These are phyloP conservation scores for Heteromormyrus szaboi DNA, from an alignment of 2,797 vertebrate genomes.

Conservation along the genomic window DNA sequence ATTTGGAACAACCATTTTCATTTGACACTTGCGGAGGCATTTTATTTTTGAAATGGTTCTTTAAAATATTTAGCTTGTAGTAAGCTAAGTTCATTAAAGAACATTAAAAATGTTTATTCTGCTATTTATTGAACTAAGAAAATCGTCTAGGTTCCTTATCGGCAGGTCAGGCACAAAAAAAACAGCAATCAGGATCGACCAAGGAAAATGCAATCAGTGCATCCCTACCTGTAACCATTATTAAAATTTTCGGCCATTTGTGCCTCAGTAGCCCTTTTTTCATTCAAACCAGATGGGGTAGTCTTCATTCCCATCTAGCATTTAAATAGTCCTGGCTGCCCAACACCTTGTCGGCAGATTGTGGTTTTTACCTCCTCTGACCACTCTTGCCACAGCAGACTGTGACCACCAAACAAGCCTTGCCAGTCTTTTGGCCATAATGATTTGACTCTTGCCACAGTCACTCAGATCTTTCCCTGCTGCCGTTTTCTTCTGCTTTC, in stretches of 20 bases:
- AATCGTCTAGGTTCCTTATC: not conserved
- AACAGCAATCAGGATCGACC: not conserved
- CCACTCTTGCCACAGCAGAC: not conserved
- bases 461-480: not conserved
- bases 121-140: not conserved
- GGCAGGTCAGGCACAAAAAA: not conserved
- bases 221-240: not conserved
- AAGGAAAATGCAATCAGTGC: not conserved
- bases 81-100: not conserved
- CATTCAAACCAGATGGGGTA: not conserved
- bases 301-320: not conserved
- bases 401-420: not conserved
- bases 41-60: not conserved
- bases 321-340: not conserved
- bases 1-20: not conserved
- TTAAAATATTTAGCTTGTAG: not conserved
- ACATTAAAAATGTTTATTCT: not conserved
- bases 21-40: not conserved
- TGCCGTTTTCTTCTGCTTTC: not conserved
- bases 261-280: not conserved
- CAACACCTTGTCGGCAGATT: not conserved
- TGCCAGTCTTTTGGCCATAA: not conserved
- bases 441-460: not conserved
- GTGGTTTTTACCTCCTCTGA: not conserved
- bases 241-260: not conserved